Percentiles rank a stretch among this genome's conserved stretches.
Conservation (phyloP, 1,140 invertebrate species). For the Trachelipus rathkii region DNA sequence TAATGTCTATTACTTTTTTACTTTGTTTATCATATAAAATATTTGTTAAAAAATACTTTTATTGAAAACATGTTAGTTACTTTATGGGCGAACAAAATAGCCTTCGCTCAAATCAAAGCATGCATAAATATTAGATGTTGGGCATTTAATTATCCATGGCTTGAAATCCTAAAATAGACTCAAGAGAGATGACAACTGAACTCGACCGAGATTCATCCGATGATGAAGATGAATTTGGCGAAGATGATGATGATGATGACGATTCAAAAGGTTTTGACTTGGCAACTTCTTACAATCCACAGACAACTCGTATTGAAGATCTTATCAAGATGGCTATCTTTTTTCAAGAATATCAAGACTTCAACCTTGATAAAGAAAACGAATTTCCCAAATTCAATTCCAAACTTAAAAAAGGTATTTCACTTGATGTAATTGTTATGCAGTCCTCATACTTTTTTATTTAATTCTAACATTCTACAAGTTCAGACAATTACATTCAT, state of each 20-base stretch:
- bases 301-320: slow-evolving; percentile 36
- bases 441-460: too few species aligned
- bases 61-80: too few species aligned
- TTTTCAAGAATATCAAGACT: slow-evolving; percentile 31
- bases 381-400: slow-evolving; percentile 9
- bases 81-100: too few species aligned
- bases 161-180: neutral
- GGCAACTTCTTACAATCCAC: slow-evolving; percentile 33
- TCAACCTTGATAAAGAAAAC: slow-evolving; percentile 16
- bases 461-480: too few species aligned
- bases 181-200: neutral
- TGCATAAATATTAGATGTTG: too few species aligned
- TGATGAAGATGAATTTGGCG: slow-evolving; percentile 36
- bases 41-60: too few species aligned
- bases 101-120: too few species aligned
- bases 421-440: too few species aligned
- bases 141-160: too few species aligned
- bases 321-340: slow-evolving; percentile 24
- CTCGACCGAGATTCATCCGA: slow-evolving; percentile 46
- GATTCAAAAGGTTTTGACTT: slow-evolving; percentile 25
- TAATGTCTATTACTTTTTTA: neutral
- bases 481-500: too few species aligned
- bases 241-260: slow-evolving; percentile 27
- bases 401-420: slow-evolving; percentile 24
- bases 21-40: too few species aligned